Conservation (phyloP, 2,113 vertebrate genomes). For the Hyaena hyaena region DNA sequence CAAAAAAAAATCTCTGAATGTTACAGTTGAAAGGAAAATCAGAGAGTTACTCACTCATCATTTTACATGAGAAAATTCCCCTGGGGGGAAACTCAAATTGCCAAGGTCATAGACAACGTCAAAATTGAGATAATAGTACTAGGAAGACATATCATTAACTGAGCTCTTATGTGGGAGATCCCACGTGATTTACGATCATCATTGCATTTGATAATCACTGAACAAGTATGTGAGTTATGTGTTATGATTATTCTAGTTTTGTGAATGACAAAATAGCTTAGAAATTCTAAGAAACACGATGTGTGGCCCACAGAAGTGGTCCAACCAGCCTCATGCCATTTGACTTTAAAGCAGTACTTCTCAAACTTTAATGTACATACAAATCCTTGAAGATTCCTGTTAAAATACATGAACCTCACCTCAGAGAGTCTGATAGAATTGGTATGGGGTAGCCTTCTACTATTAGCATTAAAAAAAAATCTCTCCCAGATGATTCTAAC, state of each 20-base stretch:
- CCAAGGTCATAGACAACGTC: not conserved
- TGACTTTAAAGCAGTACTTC: not conserved
- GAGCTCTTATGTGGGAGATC: not conserved
- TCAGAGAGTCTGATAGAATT: not conserved
- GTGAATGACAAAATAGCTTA: not conserved
- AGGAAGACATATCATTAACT: not conserved
- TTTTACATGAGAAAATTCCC: not conserved
- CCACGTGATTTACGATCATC: not conserved
- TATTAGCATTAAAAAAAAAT: not conserved
- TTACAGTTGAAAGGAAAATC: not conserved
- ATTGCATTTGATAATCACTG: not conserved
- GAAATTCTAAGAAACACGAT: not conserved
- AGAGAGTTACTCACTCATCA: not conserved
- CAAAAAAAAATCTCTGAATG: not conserved
- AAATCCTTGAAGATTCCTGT: not conserved
- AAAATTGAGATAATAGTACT: not conserved
- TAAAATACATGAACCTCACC: not conserved
- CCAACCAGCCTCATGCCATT: not conserved
- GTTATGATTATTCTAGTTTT: not conserved
- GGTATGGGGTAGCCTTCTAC: not conserved
- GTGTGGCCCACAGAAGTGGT: not conserved
- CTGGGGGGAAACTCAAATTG: not conserved
- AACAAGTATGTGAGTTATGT: not conserved
- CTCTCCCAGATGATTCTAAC: not conserved
- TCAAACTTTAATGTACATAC: not conserved